phyloP scores from a whole-genome alignment of 1,140 invertebrate species.

The Leptestheria dahalacensis region DNA sequence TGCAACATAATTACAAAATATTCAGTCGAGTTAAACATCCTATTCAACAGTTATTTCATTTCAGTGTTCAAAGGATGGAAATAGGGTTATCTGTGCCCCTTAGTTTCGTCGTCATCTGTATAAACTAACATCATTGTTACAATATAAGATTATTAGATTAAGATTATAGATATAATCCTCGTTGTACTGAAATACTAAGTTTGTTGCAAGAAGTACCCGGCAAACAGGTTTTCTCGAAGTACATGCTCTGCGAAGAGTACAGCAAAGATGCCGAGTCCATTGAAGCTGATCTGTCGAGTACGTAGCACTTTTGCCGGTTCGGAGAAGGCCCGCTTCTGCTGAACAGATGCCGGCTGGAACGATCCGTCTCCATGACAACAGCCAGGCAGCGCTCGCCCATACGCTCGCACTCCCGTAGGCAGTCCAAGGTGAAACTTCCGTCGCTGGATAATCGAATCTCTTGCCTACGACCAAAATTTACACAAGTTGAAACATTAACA shows the following conservation, averaged over 20 bases:
- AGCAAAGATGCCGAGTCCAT: slow-evolving; percentile 26
- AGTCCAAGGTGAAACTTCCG: slow-evolving; percentile 32
- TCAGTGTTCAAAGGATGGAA: too few species aligned
- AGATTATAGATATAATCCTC: too few species aligned
- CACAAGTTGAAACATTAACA: background rate
- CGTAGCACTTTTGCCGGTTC: slow-evolving; percentile 28
- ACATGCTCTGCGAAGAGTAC: slow-evolving; percentile 28
- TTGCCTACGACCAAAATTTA: slow-evolving; percentile 22
- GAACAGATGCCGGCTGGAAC: slow-evolving; percentile 27
- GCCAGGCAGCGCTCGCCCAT: slow-evolving; percentile 29
- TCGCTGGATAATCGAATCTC: slow-evolving; percentile 24
- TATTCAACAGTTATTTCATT: too few species aligned
- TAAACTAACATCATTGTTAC: too few species aligned
- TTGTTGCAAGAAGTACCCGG: slow-evolving; percentile 22
- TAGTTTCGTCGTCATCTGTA: too few species aligned
- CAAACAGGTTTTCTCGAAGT: slow-evolving; percentile 37
- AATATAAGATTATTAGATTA: too few species aligned
- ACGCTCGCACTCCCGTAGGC: slow-evolving; percentile 31
- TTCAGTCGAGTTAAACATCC: background rate
- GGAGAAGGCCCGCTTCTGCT: slow-evolving; percentile 21
- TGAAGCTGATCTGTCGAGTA: slow-evolving; percentile 29
- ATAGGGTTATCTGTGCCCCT: too few species aligned
- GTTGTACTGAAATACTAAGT: too few species aligned
- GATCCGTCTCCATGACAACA: slow-evolving; percentile 30
- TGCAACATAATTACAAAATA: too few species aligned